A percentile compares a stretch with the other conserved stretches of the same genome.
These are phyloP conservation scores for Lepus townsendii DNA, from an alignment of 2,797 vertebrate genomes.

Conservation along the genomic window DNA sequence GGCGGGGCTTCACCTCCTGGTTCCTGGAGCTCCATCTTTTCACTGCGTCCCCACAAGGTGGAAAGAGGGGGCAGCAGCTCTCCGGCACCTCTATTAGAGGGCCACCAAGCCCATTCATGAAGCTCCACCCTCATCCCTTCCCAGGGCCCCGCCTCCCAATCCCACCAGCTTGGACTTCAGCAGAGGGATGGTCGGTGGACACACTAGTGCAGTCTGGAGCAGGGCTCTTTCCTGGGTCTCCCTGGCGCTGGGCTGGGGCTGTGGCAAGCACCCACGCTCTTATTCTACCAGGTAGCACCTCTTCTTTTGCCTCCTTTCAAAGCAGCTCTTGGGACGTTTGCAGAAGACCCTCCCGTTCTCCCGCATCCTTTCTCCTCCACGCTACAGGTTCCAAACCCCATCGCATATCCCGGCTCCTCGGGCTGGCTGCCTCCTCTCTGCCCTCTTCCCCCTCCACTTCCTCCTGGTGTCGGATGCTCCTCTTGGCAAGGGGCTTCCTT, in stretches of 20 bases:
- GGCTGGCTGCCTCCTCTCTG: neutral
- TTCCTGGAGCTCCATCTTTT: neutral
- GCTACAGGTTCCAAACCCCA: neutral
- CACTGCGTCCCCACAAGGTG: neutral
- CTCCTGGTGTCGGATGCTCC: neutral
- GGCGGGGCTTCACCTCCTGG: neutral
- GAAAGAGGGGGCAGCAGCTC: neutral
- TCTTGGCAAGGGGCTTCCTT: neutral
- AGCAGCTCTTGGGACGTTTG: slow-evolving; percentile 30
- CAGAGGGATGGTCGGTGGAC: neutral
- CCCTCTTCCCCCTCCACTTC: neutral
- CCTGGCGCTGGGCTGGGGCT: neutral
- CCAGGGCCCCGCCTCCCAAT: neutral
- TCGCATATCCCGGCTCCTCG: neutral
- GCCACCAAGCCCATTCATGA: neutral
- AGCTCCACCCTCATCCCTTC: neutral
- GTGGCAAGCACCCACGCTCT: neutral
- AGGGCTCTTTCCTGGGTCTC: neutral
- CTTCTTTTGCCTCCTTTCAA: neutral
- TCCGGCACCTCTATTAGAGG: neutral
- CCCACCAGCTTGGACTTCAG: neutral
- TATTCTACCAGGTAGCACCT: neutral
- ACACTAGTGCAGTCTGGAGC: no score
- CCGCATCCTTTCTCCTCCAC: neutral
- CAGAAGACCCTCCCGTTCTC: neutral